Evolutionary conservation across 2,888 invertebrate genomes (phyloP), one percentile per base, ranked within the genome.

Genomic region (Drosophila ochracea): DNA sequence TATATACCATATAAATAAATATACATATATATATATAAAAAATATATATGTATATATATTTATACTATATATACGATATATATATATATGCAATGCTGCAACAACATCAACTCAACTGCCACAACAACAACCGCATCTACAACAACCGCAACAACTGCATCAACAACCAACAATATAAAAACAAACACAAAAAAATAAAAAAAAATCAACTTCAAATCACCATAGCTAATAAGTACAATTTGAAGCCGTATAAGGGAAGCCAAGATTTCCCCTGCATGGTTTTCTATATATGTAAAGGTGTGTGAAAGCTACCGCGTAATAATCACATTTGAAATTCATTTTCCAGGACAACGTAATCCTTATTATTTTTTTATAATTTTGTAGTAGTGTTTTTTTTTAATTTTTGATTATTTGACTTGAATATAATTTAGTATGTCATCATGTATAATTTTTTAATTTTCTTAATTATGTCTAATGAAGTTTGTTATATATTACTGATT

Each of bases 221-320:
- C 28, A n/a, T 80, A 88, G 88, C 73, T 72, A 82, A 77, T 74
- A 82, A 82, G 64, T 39, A 65, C 73, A 73, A 76, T 68, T 53
- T 37, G 41, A 68, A 59, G 58, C 16, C 57, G 68, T 73, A 61
- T 75, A 91, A 89, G 92, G 91, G 91, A 91, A 89, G 91, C 87
- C 89, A 90, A 90, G 92, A 92, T 84, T 84, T 91, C 85, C 92
- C 91, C 91, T 93, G 93, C 93, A 92, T 92, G 92, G 88, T 93
- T 88, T 91, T 93, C 87, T 92, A 89, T 91, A 91, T 93, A 82
- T 93, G 93, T 91, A 82, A 92, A 93, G 93, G 93, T 93, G 93
- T 92, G 93, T 93, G 91, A 76, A 82, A 73, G 82, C 80, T 85
- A 73, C 79, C 80, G 80, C 84, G 82, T 72, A 76, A 71, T 68